Conservation (phyloP, 1,140 invertebrate genomes). For the Drosophila pallidifrons region DNA sequence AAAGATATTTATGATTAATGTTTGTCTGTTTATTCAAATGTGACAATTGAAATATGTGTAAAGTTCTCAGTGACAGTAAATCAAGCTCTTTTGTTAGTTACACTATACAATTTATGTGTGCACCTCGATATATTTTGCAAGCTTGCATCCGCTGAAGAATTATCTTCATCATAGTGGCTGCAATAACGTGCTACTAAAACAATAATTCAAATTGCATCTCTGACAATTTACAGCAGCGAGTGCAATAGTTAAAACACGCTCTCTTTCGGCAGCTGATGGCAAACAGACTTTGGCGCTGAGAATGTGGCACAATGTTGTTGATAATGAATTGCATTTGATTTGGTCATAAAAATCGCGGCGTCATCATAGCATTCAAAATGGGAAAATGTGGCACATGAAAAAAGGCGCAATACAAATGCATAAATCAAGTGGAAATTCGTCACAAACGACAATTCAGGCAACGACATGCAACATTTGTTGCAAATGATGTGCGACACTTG, state of each 20-base stretch:
- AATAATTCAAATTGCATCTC: neutral
- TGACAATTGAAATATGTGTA: no score
- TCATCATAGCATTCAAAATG: constrained; percentile 5
- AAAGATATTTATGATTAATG: no score
- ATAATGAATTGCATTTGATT: constrained; percentile 58
- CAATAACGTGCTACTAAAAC: neutral
- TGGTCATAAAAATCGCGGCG: constrained; percentile 58
- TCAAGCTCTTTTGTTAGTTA: no score
- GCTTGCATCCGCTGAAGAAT: no score
- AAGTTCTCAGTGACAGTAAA: no score
- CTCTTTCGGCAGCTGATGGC: constrained; percentile 16
- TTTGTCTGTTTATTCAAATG: no score
- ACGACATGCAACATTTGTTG: constrained; percentile 70
- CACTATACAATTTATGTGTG: no score
- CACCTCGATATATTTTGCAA: no score
- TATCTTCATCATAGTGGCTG: neutral
- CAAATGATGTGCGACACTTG: constrained; percentile 61
- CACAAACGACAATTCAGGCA: constrained; percentile 51
- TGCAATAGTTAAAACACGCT: neutral
- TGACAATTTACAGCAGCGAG: no score
- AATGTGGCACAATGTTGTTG: constrained; percentile 40
- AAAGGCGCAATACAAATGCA: constrained; percentile 35
- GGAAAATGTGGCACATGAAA: constrained; percentile 25
- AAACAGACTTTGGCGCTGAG: constrained; percentile 23
- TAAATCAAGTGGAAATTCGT: constrained; percentile 76